Conservation (phyloP, 1,140 invertebrate species). For the Cylas formicarius region DNA sequence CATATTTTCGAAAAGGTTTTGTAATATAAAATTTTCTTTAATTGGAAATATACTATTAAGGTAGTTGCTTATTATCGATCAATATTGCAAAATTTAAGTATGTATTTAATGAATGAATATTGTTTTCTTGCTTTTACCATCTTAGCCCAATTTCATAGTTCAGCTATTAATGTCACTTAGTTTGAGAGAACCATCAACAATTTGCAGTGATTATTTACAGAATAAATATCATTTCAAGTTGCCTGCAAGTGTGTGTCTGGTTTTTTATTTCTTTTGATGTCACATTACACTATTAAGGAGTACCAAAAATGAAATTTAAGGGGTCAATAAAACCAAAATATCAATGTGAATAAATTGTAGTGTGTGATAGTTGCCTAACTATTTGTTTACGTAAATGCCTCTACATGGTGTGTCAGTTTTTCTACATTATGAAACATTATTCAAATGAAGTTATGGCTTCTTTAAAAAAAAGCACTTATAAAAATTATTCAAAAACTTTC, state of each 20-base stretch:
- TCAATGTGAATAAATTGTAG: neutral
- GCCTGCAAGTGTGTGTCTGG: neutral
- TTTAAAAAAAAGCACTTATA: constrained; percentile 1
- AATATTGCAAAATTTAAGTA: no score
- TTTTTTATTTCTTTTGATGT: constrained; percentile 1
- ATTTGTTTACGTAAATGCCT: neutral
- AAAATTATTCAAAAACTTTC: constrained; percentile 3
- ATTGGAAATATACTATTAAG: no score
- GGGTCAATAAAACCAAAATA: neutral
- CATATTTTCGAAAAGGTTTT: no score
- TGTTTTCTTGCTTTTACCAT: no score
- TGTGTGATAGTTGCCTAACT: neutral
- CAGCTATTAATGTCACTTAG: no score
- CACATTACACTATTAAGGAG: no score
- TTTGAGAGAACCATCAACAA: constrained; percentile 5
- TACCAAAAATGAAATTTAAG: constrained; percentile 2
- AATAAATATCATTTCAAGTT: constrained; percentile 6
- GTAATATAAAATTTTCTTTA: no score
- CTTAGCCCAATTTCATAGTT: no score
- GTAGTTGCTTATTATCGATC: no score
- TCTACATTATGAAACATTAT: neutral
- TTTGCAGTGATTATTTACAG: constrained; percentile 2
- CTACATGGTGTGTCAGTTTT: neutral
- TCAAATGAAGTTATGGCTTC: neutral
- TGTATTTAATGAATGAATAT: no score